Base-by-base conservation (phyloP, 2,888 invertebrate species). In the Schizaphis graminum region DNA sequence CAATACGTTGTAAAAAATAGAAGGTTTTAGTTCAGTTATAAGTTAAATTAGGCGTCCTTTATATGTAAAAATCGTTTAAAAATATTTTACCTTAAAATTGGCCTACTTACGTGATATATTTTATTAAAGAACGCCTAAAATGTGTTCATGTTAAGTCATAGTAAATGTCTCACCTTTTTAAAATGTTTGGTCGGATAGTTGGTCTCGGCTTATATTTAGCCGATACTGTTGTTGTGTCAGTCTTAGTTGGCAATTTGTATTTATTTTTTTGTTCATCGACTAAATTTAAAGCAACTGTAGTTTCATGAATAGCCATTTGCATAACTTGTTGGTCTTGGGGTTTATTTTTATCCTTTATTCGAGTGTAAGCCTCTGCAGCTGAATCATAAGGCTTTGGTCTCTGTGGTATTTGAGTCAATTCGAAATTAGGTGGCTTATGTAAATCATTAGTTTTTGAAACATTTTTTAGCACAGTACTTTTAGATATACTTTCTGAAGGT, bases 151-250 rank as follows among this genome's bases (percentile, higher is more conserved):
- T 89, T 89, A 94, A 86, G 94, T 94, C 94, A 61, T 41, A 61
- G 94, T 94, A 85, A 41, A 88, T 41, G 61, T 94, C 94, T 94
- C 94, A 94, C 94, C 94, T 94, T 94, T 90, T 89, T 10, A 94
- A 86, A 57, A 84, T 57, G 90, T 85, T 91, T 90, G 94, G 89
- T 94, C 94, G 94, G 53, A 91, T 28, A 94, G 94, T 94, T 49
- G 94, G 94, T 94, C 85, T 85, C 41, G 61, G 94, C 61, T 57
- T 90, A 86, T 90, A 90, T 90, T 86, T 94, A 86, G 90, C 61
- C 94, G 93, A 89, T 87, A 93, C 35, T 35, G 94, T 94, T 86
- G 94, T 94, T 67, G 89, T 91, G 94, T 94, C 90, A 94, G 86
- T 94, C 84, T 89, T 94, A 90, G 90, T 94, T 61, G 89, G 84